These are phyloP conservation scores for Zeugodacus cucurbitae DNA, from an alignment of 1,140 invertebrate genomes.

Conservation along the genomic window DNA sequence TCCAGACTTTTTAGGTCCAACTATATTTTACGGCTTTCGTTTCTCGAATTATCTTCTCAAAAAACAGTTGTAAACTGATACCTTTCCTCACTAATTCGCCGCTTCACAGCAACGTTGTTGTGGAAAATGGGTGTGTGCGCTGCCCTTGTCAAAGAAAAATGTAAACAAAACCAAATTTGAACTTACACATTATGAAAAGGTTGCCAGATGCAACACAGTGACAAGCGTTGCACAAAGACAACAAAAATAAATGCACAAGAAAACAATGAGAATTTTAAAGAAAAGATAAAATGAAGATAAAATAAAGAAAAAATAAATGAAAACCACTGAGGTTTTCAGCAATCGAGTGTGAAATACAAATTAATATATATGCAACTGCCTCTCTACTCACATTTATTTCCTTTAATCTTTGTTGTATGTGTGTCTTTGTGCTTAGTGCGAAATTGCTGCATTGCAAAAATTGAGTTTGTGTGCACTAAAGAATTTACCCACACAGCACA, in stretches of 20 bases:
- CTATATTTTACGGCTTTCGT: too few relatives aligned
- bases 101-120: background rate
- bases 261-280: background rate
- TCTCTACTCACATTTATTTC: background rate
- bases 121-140: background rate
- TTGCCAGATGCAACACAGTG: background rate
- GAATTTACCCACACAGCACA: background rate
- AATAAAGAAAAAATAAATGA: background rate
- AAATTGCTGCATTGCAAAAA: background rate
- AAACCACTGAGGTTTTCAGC: background rate
- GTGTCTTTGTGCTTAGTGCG: background rate
- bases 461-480: background rate
- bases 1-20: too few relatives aligned
- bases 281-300: background rate
- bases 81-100: background rate
- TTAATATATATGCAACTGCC: background rate
- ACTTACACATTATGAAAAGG: slow-evolving; percentile 1
- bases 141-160: background rate
- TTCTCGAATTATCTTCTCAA: too few relatives aligned
- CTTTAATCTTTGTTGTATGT: background rate
- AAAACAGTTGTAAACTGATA: too few relatives aligned
- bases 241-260: background rate
- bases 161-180: background rate
- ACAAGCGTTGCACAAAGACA: background rate
- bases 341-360: background rate